These are phyloP conservation scores for Paedocypris micromegethes DNA, from an alignment of 2,797 vertebrate species.

Conservation along the genomic window DNA sequence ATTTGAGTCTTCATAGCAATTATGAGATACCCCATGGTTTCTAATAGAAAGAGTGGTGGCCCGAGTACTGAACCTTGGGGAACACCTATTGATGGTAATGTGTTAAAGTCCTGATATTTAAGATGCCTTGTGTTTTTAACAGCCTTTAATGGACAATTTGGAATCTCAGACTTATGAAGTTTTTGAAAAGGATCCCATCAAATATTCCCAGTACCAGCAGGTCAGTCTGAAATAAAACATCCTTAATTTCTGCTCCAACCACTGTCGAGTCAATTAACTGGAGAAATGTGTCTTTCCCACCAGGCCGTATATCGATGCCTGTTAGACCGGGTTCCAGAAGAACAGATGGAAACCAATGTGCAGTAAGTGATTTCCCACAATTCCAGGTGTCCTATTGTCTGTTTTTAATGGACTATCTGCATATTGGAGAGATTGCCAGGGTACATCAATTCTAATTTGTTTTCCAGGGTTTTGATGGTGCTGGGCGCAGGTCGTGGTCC, in stretches of 20 bases:
- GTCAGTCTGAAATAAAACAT: conserved; percentile 56
- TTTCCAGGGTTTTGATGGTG: conserved; percentile 83
- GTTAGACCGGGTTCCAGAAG: conserved; percentile 85
- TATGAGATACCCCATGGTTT: no score
- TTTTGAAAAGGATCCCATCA: conserved; percentile 92
- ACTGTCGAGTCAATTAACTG: background rate
- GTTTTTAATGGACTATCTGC: background rate
- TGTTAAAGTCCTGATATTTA: background rate
- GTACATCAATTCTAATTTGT: background rate
- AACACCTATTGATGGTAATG: no score
- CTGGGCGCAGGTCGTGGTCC: conserved; percentile 87
- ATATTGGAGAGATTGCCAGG: background rate
- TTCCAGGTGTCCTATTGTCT: background rate
- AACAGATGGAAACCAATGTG: conserved; percentile 81
- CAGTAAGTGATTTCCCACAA: conserved; percentile 71
- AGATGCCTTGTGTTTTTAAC: conserved; percentile 1
- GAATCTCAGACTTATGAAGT: conserved; percentile 95
- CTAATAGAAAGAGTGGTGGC: no score
- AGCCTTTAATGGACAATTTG: conserved; percentile 94
- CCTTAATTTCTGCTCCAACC: background rate
- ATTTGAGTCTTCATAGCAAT: no score
- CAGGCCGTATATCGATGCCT: conserved; percentile 90
- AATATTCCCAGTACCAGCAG: conserved; percentile 93
- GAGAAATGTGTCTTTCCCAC: conserved; percentile 9
- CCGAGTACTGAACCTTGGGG: no score